These are phyloP conservation scores for Atta texana DNA, from an alignment of 1,140 invertebrate species.

Conservation along the genomic window DNA sequence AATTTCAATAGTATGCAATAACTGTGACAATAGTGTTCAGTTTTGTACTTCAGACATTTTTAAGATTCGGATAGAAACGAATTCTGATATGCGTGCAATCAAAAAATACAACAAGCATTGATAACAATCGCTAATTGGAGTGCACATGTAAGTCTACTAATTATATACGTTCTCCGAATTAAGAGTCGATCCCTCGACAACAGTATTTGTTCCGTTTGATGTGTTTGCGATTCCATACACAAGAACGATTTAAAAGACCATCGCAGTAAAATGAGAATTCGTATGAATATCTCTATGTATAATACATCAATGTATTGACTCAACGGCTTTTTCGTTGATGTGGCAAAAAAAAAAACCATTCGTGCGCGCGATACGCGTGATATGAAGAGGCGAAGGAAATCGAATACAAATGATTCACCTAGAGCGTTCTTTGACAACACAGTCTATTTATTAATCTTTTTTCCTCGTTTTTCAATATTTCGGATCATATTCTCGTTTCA, in stretches of 20 bases:
- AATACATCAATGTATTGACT: neutral
- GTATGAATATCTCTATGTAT: neutral
- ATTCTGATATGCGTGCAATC: neutral
- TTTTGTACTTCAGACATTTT: neutral
- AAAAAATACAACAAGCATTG: neutral
- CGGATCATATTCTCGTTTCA: neutral
- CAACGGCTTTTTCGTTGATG: constrained; percentile 2
- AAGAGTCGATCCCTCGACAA: neutral
- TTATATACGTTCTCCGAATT: neutral
- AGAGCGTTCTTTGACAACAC: neutral
- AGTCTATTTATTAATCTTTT: neutral
- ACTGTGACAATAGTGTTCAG: neutral
- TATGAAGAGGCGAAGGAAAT: neutral
- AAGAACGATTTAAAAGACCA: neutral
- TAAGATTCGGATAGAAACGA: neutral
- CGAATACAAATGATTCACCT: neutral
- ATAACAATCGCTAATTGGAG: constrained; percentile 1
- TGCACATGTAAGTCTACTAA: neutral
- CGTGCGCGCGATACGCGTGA: neutral
- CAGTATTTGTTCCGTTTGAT: neutral
- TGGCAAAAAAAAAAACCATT: neutral
- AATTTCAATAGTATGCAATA: neutral
- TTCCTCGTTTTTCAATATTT: neutral
- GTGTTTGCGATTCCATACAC: neutral
- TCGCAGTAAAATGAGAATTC: neutral